Base-by-base conservation (phyloP, 2,797 vertebrate genomes). In the Pipistrellus nathusii region DNA sequence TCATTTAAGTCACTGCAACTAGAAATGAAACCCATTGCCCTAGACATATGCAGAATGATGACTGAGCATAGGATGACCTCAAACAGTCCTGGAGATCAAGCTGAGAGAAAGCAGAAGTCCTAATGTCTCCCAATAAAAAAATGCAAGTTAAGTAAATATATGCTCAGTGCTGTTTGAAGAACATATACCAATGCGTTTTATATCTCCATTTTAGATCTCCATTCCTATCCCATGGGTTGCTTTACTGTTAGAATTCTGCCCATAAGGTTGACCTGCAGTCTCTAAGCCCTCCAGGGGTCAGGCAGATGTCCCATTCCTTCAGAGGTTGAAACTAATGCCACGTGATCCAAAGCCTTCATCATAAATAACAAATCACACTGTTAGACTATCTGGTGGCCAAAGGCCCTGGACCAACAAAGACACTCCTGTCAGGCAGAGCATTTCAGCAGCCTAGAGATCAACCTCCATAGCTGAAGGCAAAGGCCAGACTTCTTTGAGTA, bases 1-100 rank as follows among this genome's bases (percentile, higher is more conserved):
- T 90, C 85, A 97, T 94, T 96, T 82, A 96, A 93, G 57, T 88
- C 72, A 66, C 17, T 53, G 72, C 6, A 84, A 86, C 69, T 83
- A 85, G 88, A 94, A 95, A 90, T 84, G 55, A 95, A 46, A 93
- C 32, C 55, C 44, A 38, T 75, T 85, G 69, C 68, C 53, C 68
- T 80, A 78, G 73, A 90, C 15, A 44, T 32, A 73, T 5, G 30
- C 53, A 85, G 55, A 90, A 88, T 93, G 51, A 89, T 20, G 30
- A n/a, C 68, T 8, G 17, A 81, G 20, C 32, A n/a, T 14, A 21
- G 27, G 15, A 90, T 53, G 21, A 64, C 18, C 41, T 84, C 41
- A 68, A 64, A 73, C 3, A 73, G 15, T 59, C 91, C 12, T 35
- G 75, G 76, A 80, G 41, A 68, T 4, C 25, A 88, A 80, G 8